Evolutionary conservation across 2,888 invertebrate species (phyloP), one percentile per base, ranked within the genome.

Genomic region (Chrysina gloriosa): DNA sequence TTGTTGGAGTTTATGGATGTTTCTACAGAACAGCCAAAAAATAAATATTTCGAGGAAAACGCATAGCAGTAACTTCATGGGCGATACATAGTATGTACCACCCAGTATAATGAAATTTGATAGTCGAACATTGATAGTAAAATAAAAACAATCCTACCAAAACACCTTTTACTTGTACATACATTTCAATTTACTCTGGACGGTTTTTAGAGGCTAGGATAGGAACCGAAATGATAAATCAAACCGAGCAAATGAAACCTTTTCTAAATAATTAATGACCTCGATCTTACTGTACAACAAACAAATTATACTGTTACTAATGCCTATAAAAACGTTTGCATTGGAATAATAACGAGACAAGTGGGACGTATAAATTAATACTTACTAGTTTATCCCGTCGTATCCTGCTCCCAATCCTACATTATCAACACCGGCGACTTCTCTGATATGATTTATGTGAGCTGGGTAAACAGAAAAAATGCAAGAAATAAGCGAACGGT

Each of bases 321-420:
- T 52, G 39, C 19, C 36, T 21, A 23, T 54, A 50, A 64, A 50
- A 50, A 64, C 50, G 21, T 34, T 64, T 16, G 47, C 23, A 54
- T 21, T 39, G 52, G 54, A 31, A 65, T 65, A 56, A 47, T 45
- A 56, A 66, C 42, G 56, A 67, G 67, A 14, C 50, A 61, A 67
- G 50, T 23, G 61, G 50, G 61, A 50, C 50, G 29, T 50, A 61
- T 63, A 63, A 52, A 68, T 63, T 54, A 58, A 64, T 84, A 92
- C 94, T 93, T 86, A 95, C 95, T 89, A 90, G 88, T 94, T 93
- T 84, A 95, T 94, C 78, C 95, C 95, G 82, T 95, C 94, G 84
- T 92, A 95, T 77, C 94, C 95, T 69, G 94, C 94, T 71, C 95
- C 95, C 71, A 95, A 88, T 58, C 95, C 95, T 70, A 95, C 93